These are phyloP conservation scores for Tricholaema leucomelas DNA, from an alignment of 2,113 vertebrate species.

Conservation along the genomic window DNA sequence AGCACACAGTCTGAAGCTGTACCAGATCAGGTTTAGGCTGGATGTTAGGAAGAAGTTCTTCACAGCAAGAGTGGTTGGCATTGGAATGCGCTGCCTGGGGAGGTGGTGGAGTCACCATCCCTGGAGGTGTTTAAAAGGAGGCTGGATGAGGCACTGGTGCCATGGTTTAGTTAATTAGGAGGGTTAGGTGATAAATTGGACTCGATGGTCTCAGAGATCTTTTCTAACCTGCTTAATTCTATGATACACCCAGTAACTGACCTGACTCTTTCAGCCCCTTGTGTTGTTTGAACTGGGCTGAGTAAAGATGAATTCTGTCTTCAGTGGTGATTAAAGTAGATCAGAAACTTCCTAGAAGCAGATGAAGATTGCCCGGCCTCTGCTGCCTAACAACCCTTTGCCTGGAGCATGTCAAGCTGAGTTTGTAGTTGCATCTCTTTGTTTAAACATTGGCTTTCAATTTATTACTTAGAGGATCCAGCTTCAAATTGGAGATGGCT, in stretches of 20 bases:
- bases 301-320: background rate
- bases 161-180: too few species aligned
- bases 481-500: background rate
- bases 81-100: too few species aligned
- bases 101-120: too few species aligned
- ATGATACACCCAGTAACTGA: background rate
- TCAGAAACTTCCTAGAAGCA: background rate
- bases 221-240: too few species aligned
- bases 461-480: conserved; percentile 13
- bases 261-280: background rate
- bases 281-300: background rate
- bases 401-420: background rate
- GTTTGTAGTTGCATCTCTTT: background rate
- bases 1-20: too few species aligned
- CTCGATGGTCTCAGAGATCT: too few species aligned
- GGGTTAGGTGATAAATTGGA: too few species aligned
- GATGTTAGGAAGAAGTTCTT: too few species aligned
- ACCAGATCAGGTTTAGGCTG: too few species aligned
- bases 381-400: background rate
- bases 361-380: background rate
- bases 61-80: too few species aligned
- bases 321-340: background rate
- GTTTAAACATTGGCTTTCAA: conserved; percentile 34
- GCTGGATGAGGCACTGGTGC: too few species aligned
- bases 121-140: too few species aligned